Conservation (phyloP, 2,888 invertebrate species). For the Atethmia centrago region DNA sequence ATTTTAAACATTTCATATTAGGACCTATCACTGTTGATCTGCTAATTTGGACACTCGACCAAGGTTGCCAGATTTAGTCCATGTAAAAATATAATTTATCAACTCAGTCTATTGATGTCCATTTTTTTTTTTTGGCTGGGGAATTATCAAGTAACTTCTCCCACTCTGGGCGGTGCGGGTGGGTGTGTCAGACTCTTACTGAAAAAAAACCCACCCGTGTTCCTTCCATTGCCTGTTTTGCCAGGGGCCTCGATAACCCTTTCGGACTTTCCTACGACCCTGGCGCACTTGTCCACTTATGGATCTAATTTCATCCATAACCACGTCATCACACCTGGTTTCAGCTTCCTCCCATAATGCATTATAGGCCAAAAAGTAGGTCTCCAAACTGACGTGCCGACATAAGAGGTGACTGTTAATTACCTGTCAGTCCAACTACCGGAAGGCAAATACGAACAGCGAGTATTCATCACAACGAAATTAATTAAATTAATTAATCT, state of each 20-base stretch:
- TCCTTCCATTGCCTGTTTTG: too few species aligned
- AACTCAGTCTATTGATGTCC: neutral
- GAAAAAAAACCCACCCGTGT: too few species aligned
- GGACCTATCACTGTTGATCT: neutral
- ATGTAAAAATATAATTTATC: neutral
- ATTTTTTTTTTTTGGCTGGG: too few species aligned
- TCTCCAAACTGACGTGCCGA: constrained; percentile 3
- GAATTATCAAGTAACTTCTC: too few species aligned
- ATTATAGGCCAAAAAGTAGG: neutral
- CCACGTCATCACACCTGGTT: neutral
- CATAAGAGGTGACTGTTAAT: constrained; percentile 23
- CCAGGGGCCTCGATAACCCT: too few species aligned
- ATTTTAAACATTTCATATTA: neutral
- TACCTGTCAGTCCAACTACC: constrained; percentile 46
- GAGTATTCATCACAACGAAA: constrained; percentile 41
- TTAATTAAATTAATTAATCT: constrained; percentile 54
- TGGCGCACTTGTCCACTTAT: too few species aligned
- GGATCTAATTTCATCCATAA: neutral
- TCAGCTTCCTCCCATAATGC: neutral
- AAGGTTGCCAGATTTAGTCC: neutral
- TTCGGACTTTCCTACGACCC: too few species aligned
- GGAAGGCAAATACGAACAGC: constrained; percentile 29
- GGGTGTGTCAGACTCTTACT: too few species aligned
- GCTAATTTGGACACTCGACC: too few species aligned
- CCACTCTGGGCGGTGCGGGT: too few species aligned